These are phyloP conservation scores for Elmis aenea DNA, from an alignment of 2,888 invertebrate genomes.

Conservation along the genomic window DNA sequence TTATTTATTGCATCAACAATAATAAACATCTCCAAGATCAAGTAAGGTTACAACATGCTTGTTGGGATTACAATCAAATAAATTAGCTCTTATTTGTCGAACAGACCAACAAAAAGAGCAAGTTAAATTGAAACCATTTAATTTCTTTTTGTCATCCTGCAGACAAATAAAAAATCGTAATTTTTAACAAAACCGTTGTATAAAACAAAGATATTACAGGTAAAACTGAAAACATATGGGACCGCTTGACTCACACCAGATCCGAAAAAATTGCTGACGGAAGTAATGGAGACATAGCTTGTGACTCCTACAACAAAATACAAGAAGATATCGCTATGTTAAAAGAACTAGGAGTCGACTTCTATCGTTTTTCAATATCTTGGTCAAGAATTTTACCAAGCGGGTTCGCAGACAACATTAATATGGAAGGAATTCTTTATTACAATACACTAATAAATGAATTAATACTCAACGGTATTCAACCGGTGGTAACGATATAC, in stretches of 20 bases:
- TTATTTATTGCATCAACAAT: too few species aligned
- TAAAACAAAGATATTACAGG: too few species aligned
- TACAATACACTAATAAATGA: slow-evolving; percentile 70
- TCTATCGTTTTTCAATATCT: slow-evolving; percentile 57
- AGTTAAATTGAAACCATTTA: too few species aligned
- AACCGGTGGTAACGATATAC: slow-evolving; percentile 45
- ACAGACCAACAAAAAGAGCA: too few species aligned
- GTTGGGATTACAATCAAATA: too few species aligned
- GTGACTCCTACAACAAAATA: slow-evolving; percentile 62
- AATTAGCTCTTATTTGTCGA: too few species aligned
- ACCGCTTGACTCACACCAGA: slow-evolving; percentile 46
- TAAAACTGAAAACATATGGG: slow-evolving; percentile 52
- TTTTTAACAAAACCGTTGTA: too few species aligned
- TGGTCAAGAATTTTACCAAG: slow-evolving; percentile 64
- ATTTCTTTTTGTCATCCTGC: too few species aligned
- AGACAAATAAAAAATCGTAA: too few species aligned
- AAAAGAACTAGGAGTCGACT: slow-evolving; percentile 51
- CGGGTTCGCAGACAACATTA: slow-evolving; percentile 60
- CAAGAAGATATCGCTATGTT: slow-evolving; percentile 57
- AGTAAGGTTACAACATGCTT: too few species aligned
- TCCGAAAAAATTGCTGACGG: slow-evolving; percentile 51
- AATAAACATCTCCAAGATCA: too few species aligned
- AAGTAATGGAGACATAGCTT: slow-evolving; percentile 55
- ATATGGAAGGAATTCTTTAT: slow-evolving; percentile 63
- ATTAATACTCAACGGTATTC: slow-evolving; percentile 54